These are phyloP conservation scores for Pyralis farinalis DNA, from an alignment of 2,888 invertebrate species.

Conservation along the genomic window DNA sequence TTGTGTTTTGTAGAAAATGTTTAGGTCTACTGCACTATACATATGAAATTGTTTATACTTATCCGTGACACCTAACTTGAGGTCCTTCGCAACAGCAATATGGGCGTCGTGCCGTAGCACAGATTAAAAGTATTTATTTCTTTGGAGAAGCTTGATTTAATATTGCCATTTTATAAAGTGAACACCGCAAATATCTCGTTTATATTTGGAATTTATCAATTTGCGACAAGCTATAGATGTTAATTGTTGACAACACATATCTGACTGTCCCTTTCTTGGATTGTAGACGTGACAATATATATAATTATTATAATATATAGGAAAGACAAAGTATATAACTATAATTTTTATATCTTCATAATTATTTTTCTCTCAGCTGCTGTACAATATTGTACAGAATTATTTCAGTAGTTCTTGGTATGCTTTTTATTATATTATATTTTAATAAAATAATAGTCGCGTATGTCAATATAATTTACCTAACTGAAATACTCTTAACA, in stretches of 20 bases:
- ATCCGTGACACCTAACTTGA: no score
- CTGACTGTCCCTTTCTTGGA: slow-evolving; percentile 5
- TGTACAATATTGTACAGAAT: slow-evolving; percentile 15
- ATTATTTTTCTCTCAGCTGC: slow-evolving; percentile 13
- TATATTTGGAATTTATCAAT: not conserved
- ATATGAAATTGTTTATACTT: no score
- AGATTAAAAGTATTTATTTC: no score
- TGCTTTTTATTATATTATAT: not conserved
- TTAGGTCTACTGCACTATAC: no score
- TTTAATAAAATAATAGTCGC: no score
- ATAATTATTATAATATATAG: slow-evolving; percentile 3
- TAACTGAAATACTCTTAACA: not conserved
- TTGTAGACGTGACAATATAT: slow-evolving; percentile 7
- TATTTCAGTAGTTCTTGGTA: slow-evolving; percentile 15
- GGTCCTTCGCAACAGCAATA: no score
- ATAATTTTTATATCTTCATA: slow-evolving; percentile 14
- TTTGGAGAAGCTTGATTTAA: not conserved
- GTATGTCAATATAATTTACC: no score
- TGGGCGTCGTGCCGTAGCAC: no score
- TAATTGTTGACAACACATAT: slow-evolving; percentile 6
- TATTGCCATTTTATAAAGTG: slow-evolving; percentile 2
- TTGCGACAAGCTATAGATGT: slow-evolving; percentile 2
- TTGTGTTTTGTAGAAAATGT: no score
- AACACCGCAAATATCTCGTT: not conserved
- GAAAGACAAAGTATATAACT: slow-evolving; percentile 8